These are phyloP conservation scores for Pangasius macronema DNA, from an alignment of 2,797 vertebrate genomes.

Conservation along the genomic window DNA sequence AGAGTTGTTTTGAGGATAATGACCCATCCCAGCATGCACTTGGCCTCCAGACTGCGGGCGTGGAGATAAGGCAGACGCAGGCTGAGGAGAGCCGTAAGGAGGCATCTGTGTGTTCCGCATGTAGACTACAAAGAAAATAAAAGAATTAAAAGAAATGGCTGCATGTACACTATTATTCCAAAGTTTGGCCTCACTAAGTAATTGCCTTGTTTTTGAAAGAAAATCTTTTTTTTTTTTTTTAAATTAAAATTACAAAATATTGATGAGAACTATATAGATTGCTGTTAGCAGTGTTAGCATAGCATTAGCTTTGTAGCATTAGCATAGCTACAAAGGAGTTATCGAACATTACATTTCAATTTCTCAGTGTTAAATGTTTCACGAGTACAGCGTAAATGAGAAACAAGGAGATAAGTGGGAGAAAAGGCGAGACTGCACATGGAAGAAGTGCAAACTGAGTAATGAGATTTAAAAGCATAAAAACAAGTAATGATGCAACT, in stretches of 20 bases:
- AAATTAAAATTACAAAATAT: not conserved
- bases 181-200: not conserved
- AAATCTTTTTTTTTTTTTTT: too few species aligned
- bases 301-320: too few species aligned
- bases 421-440: too few species aligned
- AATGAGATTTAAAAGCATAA: too few species aligned
- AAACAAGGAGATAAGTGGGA: too few species aligned
- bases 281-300: too few species aligned
- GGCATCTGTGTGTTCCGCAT: constrained; percentile 96
- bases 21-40: constrained; percentile 92
- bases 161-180: not conserved
- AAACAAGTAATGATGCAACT: too few species aligned
- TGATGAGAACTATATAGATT: not conserved
- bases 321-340: too few species aligned
- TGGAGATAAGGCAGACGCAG: constrained; percentile 97
- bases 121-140: constrained; percentile 77
- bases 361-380: too few species aligned
- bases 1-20: constrained; percentile 94
- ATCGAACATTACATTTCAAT: too few species aligned
- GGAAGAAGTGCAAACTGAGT: too few species aligned
- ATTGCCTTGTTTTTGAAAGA: not conserved
- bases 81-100: constrained; percentile 93
- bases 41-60: constrained; percentile 94
- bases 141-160: not conserved
- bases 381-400: too few species aligned